Evolutionary conservation across 1,140 invertebrate genomes (phyloP).

Genomic region (Drosophila orena): DNA sequence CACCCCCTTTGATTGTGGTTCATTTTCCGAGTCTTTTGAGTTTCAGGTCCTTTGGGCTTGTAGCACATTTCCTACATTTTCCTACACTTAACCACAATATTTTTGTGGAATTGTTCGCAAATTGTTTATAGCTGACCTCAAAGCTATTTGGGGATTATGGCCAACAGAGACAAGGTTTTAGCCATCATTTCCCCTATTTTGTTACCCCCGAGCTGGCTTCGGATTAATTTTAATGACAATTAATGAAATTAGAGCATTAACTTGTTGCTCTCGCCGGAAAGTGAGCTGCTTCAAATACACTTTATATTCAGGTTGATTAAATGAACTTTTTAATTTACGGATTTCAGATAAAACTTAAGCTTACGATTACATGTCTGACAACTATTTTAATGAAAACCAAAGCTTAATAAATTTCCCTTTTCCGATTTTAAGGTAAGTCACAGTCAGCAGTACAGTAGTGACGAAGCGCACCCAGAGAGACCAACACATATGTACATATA

Average conservation of each 20-base stretch:
- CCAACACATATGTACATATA: too few species aligned
- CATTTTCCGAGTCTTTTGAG: slow-evolving; percentile 36
- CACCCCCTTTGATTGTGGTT: slow-evolving; percentile 31
- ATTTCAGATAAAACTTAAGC: too few species aligned
- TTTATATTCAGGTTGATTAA: too few species aligned
- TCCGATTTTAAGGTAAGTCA: too few species aligned
- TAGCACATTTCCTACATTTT: slow-evolving; percentile 54
- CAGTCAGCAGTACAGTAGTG: too few species aligned
- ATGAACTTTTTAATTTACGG: too few species aligned
- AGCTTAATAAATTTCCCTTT: too few species aligned
- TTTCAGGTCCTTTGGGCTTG: slow-evolving; percentile 42
- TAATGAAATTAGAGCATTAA: slow-evolving; percentile 9
- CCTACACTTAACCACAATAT: slow-evolving; percentile 60
- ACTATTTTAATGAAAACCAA: too few species aligned
- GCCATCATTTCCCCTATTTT: slow-evolving; percentile 5
- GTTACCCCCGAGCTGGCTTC: slow-evolving; percentile 7
- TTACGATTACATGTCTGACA: too few species aligned
- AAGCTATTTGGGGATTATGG: slow-evolving; percentile 43
- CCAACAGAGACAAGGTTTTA: slow-evolving; percentile 19
- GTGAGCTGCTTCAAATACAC: too few species aligned
- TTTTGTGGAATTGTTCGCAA: slow-evolving; percentile 52
- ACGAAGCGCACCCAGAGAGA: too few species aligned
- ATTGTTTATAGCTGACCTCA: slow-evolving; percentile 60
- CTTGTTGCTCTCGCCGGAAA: neutral
- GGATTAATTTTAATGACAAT: slow-evolving; percentile 40